Base-by-base conservation (phyloP, 2,888 invertebrate species). In the Cryptus viduatorius region DNA sequence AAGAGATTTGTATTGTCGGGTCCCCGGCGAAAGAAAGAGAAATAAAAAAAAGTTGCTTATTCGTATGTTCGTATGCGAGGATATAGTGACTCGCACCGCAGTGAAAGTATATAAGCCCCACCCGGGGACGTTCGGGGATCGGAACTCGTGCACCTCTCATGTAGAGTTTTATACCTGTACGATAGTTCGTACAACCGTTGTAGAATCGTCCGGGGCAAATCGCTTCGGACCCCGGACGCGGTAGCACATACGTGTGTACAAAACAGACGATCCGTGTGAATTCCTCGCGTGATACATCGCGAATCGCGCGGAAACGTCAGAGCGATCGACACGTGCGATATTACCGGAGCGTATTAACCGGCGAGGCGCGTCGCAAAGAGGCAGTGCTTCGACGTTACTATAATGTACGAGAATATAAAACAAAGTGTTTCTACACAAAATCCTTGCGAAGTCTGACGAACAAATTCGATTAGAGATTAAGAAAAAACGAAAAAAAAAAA, bases 61-160 rank as follows among this genome's bases (percentile, higher is more conserved):
- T 73, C 46, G 76, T 76, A 50, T 42, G 48, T 75, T 59, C 61
- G 75, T 65, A 53, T 61, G 78, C 29, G 72, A 75, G 79, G 71
- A 75, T 50, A 84, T 67, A 69, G 50, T 65, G 79, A 80, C 56
- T 56, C 82, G 78, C 82, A 85, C 73, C 80, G 84, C 86, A 88
- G 90, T 90, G 90, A 90, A 90, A 90, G 90, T 90, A 86, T 85
- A 85, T 82, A 80, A 85, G 87, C 89, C 91, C 91, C 90, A 90
- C 90, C 88, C 67, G 76, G 84, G 53, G 71, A 69, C 76, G 82
- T 72, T 86, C 72, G 83, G 37, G 37, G 73, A 88, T 80, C 84
- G 87, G 88, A 89, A 89, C 86, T 90, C 89, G 88, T 89, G 90
- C 90, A 89, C 86, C 86, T 86, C 80, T 83, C 75, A 79, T 67